Evolutionary conservation across 2,113 vertebrate species (phyloP), one percentile per base, ranked within the genome.

Genomic region (Garra rufa): DNA sequence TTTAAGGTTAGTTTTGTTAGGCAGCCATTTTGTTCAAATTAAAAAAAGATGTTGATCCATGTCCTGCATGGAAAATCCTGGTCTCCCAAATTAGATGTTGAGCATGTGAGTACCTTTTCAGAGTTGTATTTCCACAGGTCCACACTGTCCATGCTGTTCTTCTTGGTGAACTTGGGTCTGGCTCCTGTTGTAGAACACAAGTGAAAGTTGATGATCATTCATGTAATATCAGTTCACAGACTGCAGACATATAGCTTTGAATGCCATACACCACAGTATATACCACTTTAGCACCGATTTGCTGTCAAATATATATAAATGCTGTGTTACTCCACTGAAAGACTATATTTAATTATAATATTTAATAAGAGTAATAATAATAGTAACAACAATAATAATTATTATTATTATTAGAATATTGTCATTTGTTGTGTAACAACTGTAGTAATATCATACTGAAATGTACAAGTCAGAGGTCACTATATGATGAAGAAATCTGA

Each of bases 111-210:
- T 5, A 99, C 98, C 97, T 96, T 97, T 73, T 97, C 96, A 75
- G 94, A 93, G 9, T 95, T 94, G 81, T 95, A 96, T 71, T 96
- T 95, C 93, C 97, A 95, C 65, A 97, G 90, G 26, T 98, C 96
- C 30, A 98, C 94, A 88, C 95, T 96, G 91, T 97, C 97, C 86
- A 96, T 94, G 81, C 96, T 97, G 94, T 94, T 95, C 87, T 95
- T 94, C 85, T 97, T 96, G 13, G 91, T 94, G 89, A 95, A 94
- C 90, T 99, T 99, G 83, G 98, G 98, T 86, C 97, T 93, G 83
- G 97, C 98, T 76, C 98, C 98, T 99, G 90, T 77, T 83, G 43
- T 69, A 48, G 89, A 81, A 52, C 79, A 21, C 74, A 73, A 70
- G 67, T 1, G n/a, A 21, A 41, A 11, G 9, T n/a, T 41, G 19